phyloP scores from a whole-genome alignment of 2,797 vertebrate genomes.

The Tenualosa ilisha region DNA sequence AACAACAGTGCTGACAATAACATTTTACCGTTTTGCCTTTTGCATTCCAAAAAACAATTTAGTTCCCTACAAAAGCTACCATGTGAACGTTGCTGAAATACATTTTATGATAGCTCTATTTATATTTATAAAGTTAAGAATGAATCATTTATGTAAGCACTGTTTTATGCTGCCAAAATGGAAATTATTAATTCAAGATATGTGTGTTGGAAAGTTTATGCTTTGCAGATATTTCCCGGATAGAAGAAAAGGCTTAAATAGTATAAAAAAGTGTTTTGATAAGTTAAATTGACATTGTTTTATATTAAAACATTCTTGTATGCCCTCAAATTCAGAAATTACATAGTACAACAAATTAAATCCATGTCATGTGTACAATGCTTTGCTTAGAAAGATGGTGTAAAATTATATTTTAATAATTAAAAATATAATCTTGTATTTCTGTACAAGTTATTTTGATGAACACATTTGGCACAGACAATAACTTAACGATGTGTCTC shows the following conservation, averaged over 20 bases:
- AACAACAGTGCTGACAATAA: neutral
- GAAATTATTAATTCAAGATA: neutral
- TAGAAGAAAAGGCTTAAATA: neutral
- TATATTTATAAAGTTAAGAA: constrained; percentile 9
- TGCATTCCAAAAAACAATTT: neutral
- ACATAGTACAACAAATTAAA: neutral
- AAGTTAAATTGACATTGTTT: constrained; percentile 68
- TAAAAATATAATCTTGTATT: neutral
- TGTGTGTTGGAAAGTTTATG: neutral
- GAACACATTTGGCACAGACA: neutral
- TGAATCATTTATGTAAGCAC: neutral
- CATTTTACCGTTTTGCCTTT: neutral
- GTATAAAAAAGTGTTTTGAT: neutral
- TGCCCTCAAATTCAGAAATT: neutral
- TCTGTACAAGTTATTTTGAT: neutral
- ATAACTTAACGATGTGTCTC: neutral
- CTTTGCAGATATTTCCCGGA: neutral
- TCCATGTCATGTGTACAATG: neutral
- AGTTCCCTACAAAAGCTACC: neutral
- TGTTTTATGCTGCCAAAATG: constrained; percentile 3
- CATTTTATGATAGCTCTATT: neutral
- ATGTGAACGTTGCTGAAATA: neutral
- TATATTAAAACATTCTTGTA: constrained; percentile 74
- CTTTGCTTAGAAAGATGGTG: neutral
- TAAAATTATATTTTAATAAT: neutral